phyloP scores from a whole-genome alignment of 2,113 vertebrate species.

The Jacana jacana region DNA sequence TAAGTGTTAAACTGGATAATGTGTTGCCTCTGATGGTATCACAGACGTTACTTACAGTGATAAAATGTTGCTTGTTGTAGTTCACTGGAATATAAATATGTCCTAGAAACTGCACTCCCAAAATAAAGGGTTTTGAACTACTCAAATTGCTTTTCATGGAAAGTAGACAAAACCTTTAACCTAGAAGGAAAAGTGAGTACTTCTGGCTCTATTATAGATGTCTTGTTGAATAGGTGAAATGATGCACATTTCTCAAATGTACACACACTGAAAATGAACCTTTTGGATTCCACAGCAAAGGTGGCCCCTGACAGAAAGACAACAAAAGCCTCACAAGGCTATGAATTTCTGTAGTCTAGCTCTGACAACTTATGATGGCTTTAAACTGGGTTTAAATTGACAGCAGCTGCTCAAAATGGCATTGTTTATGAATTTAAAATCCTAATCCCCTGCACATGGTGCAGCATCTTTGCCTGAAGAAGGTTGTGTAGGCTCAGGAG shows the following conservation, averaged over 20 bases:
- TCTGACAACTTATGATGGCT: background rate
- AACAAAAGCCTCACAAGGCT: background rate
- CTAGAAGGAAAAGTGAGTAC: background rate
- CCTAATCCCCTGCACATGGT: background rate
- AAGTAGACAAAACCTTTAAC: background rate
- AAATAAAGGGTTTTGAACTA: background rate
- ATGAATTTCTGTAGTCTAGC: background rate
- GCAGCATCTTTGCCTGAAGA: background rate
- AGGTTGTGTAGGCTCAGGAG: background rate
- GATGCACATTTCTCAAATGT: background rate
- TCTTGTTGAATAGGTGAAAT: background rate
- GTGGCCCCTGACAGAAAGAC: background rate
- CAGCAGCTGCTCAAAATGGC: slow-evolving; percentile 49
- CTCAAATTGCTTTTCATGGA: background rate
- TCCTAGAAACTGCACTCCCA: background rate
- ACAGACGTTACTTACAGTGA: background rate
- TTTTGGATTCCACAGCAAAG: background rate
- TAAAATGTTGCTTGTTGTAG: background rate
- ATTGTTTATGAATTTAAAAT: slow-evolving; percentile 30
- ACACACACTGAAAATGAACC: fast-evolving
- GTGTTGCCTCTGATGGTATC: slow-evolving; percentile 18
- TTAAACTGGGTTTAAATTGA: background rate
- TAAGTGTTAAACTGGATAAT: slow-evolving; percentile 12
- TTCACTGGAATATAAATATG: background rate
- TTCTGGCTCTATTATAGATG: background rate